A percentile compares a stretch with the other conserved stretches of the same genome.
phyloP scores from a whole-genome alignment of 1,140 invertebrate species.

The Caenorhabditis brenneri region DNA sequence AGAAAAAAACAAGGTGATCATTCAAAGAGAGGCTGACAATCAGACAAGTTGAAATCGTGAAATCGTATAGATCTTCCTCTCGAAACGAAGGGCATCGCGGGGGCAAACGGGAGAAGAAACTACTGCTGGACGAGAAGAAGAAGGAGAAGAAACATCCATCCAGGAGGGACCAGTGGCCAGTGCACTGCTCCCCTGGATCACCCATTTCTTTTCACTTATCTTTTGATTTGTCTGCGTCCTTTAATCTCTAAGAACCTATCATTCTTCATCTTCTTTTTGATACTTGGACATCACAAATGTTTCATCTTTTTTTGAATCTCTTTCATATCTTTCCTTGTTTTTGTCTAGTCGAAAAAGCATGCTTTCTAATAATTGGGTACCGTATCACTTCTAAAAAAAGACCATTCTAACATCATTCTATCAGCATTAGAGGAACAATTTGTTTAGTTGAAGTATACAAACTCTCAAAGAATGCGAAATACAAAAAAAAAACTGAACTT shows the following conservation, averaged over 20 bases:
- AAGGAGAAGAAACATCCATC: constrained; percentile 26
- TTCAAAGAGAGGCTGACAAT: background rate
- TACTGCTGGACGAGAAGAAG: background rate
- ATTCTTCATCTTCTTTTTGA: constrained; percentile 1
- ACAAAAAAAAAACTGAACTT: no score
- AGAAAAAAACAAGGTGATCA: background rate
- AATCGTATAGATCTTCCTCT: constrained; percentile 28
- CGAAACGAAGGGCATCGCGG: constrained; percentile 21
- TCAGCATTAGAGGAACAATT: no score
- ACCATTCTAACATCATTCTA: no score
- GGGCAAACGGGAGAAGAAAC: background rate
- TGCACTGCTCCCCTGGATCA: background rate
- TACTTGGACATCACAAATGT: constrained; percentile 22
- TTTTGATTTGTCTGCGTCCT: constrained; percentile 29
- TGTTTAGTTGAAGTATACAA: no score
- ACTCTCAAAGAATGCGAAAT: no score
- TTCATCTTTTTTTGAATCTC: constrained; percentile 1
- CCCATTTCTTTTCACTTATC: background rate
- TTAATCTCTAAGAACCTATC: constrained; percentile 15
- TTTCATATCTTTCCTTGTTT: background rate
- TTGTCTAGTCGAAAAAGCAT: no score
- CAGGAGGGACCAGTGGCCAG: constrained; percentile 34
- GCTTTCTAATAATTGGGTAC: no score
- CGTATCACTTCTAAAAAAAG: no score
- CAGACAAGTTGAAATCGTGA: constrained; percentile 32